Conservation (phyloP, 2,888 invertebrate species). For the Mellilla xanthometata region DNA sequence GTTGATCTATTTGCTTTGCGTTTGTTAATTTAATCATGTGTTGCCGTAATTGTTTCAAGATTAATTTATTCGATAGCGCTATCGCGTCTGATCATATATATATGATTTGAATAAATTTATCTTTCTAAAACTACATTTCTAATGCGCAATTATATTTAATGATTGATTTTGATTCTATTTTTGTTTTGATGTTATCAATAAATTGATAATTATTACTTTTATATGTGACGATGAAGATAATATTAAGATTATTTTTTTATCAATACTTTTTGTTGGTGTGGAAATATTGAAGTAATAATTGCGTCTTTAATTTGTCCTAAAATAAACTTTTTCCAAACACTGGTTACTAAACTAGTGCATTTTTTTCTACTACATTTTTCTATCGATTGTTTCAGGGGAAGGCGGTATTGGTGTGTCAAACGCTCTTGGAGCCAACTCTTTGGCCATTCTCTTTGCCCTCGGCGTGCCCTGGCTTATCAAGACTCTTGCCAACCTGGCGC, state of each 20-base stretch:
- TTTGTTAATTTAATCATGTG: background rate
- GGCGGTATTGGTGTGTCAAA: conserved; percentile 94
- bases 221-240: too few relatives aligned
- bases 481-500: conserved; percentile 79
- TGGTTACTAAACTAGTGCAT: too few relatives aligned
- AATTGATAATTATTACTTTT: too few relatives aligned
- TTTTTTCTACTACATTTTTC: too few relatives aligned
- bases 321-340: too few relatives aligned
- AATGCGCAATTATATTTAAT: conserved; percentile 3
- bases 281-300: too few relatives aligned
- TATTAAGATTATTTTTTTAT: too few relatives aligned
- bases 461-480: conserved; percentile 94
- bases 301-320: too few relatives aligned
- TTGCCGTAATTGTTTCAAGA: background rate
- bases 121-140: background rate
- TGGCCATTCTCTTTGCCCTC: conserved; percentile 91
- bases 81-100: conserved; percentile 1
- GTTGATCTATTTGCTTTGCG: background rate
- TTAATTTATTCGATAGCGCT: conserved; percentile 2
- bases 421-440: conserved; percentile 92
- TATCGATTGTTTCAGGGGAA: conserved; percentile 84
- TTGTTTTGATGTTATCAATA: too few relatives aligned
- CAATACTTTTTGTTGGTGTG: too few relatives aligned
- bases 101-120: too few relatives aligned
- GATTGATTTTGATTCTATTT: too few relatives aligned